Evolutionary conservation across 2,113 vertebrate genomes (phyloP).

Genomic region (Chiloscyllium plagiosum): DNA sequence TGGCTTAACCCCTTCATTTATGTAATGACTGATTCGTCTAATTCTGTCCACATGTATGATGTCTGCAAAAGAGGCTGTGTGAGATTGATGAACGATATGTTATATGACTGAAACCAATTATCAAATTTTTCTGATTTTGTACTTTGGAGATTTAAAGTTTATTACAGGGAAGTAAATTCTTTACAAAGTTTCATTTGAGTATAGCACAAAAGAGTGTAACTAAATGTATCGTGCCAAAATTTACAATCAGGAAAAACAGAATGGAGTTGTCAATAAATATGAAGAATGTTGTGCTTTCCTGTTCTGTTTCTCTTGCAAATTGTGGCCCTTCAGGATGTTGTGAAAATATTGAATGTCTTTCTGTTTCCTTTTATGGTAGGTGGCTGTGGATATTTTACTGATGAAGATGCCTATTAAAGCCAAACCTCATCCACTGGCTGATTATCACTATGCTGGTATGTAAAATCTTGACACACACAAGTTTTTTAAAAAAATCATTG

Average conservation of each 20-base stretch:
- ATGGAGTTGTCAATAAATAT: not conserved
- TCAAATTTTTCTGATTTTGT: not conserved
- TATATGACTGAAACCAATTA: too few species aligned
- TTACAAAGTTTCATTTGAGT: not conserved
- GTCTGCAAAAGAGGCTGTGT: not conserved
- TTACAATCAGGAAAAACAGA: not conserved
- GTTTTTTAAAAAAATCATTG: too few species aligned
- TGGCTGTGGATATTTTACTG: conserved; percentile 72
- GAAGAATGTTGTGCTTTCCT: not conserved
- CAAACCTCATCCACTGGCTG: conserved; percentile 65
- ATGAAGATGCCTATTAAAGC: conserved; percentile 60
- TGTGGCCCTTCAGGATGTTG: not conserved
- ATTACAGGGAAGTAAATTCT: not conserved
- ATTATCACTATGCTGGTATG: conserved; percentile 80
- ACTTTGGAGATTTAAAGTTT: not conserved
- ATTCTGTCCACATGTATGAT: not conserved
- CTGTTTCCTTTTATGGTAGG: conserved; percentile 50
- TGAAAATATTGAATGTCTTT: conserved; percentile 41
- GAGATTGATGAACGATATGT: not conserved
- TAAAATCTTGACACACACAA: not conserved
- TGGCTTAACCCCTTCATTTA: not conserved
- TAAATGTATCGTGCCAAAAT: not conserved
- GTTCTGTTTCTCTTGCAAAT: not conserved
- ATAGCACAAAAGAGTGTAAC: not conserved
- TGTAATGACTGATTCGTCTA: not conserved